Percentiles rank a stretch among this genome's conserved stretches.
These are phyloP conservation scores for Chroicocephalus ridibundus DNA, from an alignment of 2,113 vertebrate species.

Conservation along the genomic window DNA sequence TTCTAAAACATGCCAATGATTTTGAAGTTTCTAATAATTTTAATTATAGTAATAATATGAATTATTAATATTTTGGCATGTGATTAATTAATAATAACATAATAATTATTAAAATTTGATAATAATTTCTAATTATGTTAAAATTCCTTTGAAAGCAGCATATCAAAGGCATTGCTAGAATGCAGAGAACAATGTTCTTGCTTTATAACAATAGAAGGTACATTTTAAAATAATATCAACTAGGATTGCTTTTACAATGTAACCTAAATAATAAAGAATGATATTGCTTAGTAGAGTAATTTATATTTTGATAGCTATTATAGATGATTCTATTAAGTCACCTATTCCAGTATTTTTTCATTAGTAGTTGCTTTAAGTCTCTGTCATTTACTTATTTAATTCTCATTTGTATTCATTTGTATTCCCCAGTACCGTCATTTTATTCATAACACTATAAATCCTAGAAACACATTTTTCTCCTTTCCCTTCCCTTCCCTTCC, in stretches of 20 bases:
- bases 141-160: neutral
- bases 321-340: neutral
- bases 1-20: neutral
- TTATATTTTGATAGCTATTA: neutral
- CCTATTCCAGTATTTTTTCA: neutral
- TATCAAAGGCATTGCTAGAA: neutral
- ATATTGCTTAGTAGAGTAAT: neutral
- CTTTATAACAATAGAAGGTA: neutral
- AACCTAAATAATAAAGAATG: conserved; percentile 11
- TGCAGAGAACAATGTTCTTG: neutral
- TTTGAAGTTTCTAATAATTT: neutral
- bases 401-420: neutral
- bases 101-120: neutral
- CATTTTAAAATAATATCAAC: neutral
- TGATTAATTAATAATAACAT: neutral
- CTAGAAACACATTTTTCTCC: neutral
- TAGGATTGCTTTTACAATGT: neutral
- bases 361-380: neutral
- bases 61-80: neutral
- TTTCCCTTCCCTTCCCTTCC: too few species aligned
- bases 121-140: neutral
- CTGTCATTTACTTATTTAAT: neutral
- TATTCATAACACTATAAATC: conserved; percentile 6
- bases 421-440: neutral
- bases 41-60: neutral